These are phyloP conservation scores for Kryptolebias marmoratus DNA, from an alignment of 2,113 vertebrate species.

Conservation along the genomic window DNA sequence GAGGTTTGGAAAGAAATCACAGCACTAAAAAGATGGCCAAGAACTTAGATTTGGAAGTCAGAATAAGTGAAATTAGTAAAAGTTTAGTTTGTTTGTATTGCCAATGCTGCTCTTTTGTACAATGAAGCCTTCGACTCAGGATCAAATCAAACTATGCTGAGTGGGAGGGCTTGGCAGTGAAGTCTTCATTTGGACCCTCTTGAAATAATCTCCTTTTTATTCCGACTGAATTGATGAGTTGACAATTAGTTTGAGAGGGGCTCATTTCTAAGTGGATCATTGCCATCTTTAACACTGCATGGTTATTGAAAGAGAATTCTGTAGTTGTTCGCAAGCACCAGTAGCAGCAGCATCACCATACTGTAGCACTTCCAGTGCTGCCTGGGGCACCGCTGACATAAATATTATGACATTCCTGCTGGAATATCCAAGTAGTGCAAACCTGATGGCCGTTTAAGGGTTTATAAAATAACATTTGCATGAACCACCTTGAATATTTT, in stretches of 20 bases:
- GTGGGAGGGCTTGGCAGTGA: not conserved
- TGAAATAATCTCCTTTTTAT: not conserved
- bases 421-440: not conserved
- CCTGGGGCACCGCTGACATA: too few relatives aligned
- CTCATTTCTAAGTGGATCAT: too few relatives aligned
- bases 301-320: too few relatives aligned
- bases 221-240: not conserved
- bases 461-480: not conserved
- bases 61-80: not conserved
- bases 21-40: not conserved
- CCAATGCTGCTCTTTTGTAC: not conserved
- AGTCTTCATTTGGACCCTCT: not conserved
- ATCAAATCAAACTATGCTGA: not conserved
- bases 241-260: not conserved
- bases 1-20: constrained; percentile 21
- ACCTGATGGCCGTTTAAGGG: not conserved
- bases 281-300: too few relatives aligned
- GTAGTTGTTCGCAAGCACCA: too few relatives aligned
- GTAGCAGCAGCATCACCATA: too few relatives aligned
- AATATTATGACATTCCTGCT: not conserved
- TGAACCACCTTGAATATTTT: too few relatives aligned
- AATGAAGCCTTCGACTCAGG: not conserved
- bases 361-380: too few relatives aligned
- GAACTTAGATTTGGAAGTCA: not conserved
- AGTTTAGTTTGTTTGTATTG: not conserved